Percentiles rank a stretch among this genome's conserved stretches.
phyloP scores from a whole-genome alignment of 1,140 invertebrate genomes.

The Sitodiplosis mosellana region DNA sequence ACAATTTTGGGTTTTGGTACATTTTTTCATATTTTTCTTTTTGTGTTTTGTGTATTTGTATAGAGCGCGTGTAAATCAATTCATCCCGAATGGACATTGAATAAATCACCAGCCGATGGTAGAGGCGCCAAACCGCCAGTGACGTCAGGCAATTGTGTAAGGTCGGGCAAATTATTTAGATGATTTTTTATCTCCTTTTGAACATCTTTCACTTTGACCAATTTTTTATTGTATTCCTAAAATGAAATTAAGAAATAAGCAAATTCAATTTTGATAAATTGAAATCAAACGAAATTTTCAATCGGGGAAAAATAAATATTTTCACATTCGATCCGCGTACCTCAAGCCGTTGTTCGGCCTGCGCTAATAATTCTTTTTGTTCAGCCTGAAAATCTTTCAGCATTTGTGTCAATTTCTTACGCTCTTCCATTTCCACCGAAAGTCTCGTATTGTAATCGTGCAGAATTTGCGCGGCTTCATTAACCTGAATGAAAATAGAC shows the following conservation, averaged over 20 bases:
- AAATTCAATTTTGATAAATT: no score
- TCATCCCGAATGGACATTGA: conserved; percentile 36
- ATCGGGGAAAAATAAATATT: no score
- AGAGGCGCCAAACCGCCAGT: conserved; percentile 76
- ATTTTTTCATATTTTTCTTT: no score
- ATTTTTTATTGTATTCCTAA: conserved; percentile 73
- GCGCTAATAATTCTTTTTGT: conserved; percentile 64
- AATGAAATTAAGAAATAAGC: conserved; percentile 17
- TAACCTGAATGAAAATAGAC: conserved; percentile 37
- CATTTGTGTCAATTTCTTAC: conserved; percentile 68
- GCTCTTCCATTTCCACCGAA: conserved; percentile 70
- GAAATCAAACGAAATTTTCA: no score
- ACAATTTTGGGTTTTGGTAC: no score
- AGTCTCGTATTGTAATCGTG: conserved; percentile 78
- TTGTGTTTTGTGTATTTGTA: no score
- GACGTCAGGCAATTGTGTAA: conserved; percentile 75
- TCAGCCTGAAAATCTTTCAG: conserved; percentile 68
- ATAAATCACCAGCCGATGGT: conserved; percentile 85
- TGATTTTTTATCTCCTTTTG: conserved; percentile 78
- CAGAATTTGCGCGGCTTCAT: conserved; percentile 67
- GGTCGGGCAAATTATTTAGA: conserved; percentile 79
- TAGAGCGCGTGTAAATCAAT: no score
- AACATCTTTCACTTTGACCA: conserved; percentile 67
- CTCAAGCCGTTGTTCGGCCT: conserved; percentile 70
- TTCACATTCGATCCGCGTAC: no score